A percentile compares a stretch with the other conserved stretches of the same genome.
phyloP scores from a whole-genome alignment of 2,113 vertebrate genomes.

The Hydrolagus affinis region DNA sequence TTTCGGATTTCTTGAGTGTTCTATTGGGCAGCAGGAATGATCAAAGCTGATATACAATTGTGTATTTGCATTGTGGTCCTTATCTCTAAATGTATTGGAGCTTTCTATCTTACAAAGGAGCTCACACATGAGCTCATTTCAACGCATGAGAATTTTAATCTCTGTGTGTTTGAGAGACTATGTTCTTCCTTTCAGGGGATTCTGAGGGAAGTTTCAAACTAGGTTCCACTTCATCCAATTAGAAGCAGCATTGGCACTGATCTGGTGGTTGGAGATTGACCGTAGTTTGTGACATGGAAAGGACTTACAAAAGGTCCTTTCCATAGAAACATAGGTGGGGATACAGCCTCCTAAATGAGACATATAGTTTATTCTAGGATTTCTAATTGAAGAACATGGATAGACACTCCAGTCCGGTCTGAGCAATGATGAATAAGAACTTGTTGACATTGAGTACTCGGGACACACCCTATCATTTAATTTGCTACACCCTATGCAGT shows the following conservation, averaged over 20 bases:
- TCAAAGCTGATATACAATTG: too few species aligned
- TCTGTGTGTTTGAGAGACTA: too few species aligned
- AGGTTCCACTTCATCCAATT: neutral
- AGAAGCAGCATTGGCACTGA: neutral
- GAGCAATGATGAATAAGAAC: constrained; percentile 21
- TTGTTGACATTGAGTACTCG: neutral
- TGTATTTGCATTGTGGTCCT: too few species aligned
- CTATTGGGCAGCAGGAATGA: too few species aligned
- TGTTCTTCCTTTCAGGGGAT: neutral
- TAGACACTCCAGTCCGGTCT: neutral
- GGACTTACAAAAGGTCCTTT: neutral
- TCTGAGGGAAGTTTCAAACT: neutral
- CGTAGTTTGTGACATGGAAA: neutral
- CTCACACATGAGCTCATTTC: neutral
- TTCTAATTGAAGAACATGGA: too few species aligned
- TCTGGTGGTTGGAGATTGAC: neutral
- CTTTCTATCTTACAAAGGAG: neutral
- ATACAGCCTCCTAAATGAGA: too few species aligned
- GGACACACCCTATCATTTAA: neutral
- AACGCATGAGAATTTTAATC: neutral
- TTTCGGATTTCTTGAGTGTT: too few species aligned
- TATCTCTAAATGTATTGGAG: too few species aligned
- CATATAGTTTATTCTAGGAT: neutral
- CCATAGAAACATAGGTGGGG: neutral
- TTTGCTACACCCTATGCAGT: neutral